Evolutionary conservation across 2,113 vertebrate genomes (phyloP).

Genomic region (Coturnix japonica): DNA sequence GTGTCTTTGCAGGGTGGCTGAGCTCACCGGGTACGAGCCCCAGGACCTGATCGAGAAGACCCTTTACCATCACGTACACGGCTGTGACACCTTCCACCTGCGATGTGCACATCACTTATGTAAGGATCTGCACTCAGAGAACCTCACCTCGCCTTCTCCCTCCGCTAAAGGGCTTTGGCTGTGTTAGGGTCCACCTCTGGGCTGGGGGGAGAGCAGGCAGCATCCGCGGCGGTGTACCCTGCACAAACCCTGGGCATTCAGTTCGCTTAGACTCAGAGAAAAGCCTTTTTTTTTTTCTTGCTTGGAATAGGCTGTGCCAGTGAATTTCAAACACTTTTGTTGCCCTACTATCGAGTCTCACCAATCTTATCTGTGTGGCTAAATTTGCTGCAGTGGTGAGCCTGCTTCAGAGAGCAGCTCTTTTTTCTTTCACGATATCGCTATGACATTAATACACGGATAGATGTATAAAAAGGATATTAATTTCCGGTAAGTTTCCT

Average conservation of each 20-base stretch:
- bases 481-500: conserved; percentile 42
- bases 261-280: neutral
- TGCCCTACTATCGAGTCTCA: neutral
- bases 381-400: neutral
- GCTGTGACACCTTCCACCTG: conserved; percentile 97
- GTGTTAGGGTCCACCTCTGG: neutral
- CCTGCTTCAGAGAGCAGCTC: neutral
- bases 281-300: neutral
- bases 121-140: conserved; percentile 78
- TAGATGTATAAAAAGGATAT: conserved; percentile 13
- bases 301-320: neutral
- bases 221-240: neutral
- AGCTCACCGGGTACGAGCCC: conserved; percentile 97
- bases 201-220: neutral
- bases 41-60: conserved; percentile 99
- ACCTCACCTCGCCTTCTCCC: neutral
- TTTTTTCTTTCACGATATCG: conserved; percentile 33
- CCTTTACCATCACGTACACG: conserved; percentile 96
- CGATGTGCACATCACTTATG: conserved; percentile 95
- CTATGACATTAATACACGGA: neutral
- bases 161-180: neutral
- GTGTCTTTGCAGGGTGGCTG: conserved; percentile 86
- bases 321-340: neutral
- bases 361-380: neutral
- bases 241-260: neutral